Conservation (phyloP, 2,888 invertebrate species). For the Amphipyra berbera region DNA sequence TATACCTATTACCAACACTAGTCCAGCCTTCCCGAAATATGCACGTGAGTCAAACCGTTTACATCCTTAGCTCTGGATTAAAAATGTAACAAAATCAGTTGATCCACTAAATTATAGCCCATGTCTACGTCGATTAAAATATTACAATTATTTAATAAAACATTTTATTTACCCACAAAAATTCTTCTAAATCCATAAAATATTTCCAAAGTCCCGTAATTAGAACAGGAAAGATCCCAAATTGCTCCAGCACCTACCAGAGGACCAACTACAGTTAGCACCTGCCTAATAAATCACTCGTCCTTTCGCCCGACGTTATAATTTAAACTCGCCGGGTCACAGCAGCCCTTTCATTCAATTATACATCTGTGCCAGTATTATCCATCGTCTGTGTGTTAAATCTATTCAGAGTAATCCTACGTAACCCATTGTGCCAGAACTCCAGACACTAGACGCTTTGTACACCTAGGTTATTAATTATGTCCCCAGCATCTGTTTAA, state of each 20-base stretch:
- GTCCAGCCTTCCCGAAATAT: too few species aligned
- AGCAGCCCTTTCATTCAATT: slow-evolving; percentile 44
- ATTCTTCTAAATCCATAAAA: slow-evolving; percentile 17
- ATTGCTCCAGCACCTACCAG: slow-evolving; percentile 39
- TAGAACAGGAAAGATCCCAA: slow-evolving; percentile 48
- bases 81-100: too few species aligned
- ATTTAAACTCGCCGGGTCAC: slow-evolving; percentile 52
- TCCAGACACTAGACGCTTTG: slow-evolving; percentile 61
- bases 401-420: slow-evolving; percentile 58
- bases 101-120: too few species aligned
- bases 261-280: slow-evolving; percentile 43
- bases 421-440: slow-evolving; percentile 58
- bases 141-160: neutral
- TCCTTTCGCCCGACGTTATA: slow-evolving; percentile 51
- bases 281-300: slow-evolving; percentile 57
- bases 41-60: too few species aligned
- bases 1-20: too few species aligned
- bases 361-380: slow-evolving; percentile 51
- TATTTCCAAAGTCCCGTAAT: slow-evolving; percentile 45
- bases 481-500: slow-evolving; percentile 60
- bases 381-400: slow-evolving; percentile 39
- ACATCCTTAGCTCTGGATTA: too few species aligned
- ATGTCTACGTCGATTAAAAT: too few species aligned
- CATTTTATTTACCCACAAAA: slow-evolving; percentile 6
- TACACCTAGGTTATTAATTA: slow-evolving; percentile 66